phyloP scores from a whole-genome alignment of 2,113 vertebrate species.

The pig (Sus scrofa) region T2T-Sscrofa CM000818.6:87142001-87142500 shows the following conservation, averaged over 20 bases:
- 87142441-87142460: neutral
- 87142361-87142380: neutral
- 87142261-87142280: neutral
- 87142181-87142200: neutral
- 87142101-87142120: neutral
- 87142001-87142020: neutral
- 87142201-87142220: neutral
- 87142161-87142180: neutral
- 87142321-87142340: neutral
- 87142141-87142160: neutral
- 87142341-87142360: neutral
- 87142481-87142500: neutral
- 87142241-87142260: no score
- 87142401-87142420: neutral
- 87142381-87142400: neutral
- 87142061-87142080: neutral
- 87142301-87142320: slow-evolving; percentile 25
- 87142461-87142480: neutral
- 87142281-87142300: neutral
- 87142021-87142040: neutral
- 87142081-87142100: neutral
- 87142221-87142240: neutral
- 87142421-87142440: neutral
- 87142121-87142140: neutral
- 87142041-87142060: neutral